A percentile compares a stretch with the other conserved stretches of the same genome.
Evolutionary conservation across 2,888 invertebrate genomes (phyloP).

Genomic region (Drosophila prostipennis): DNA sequence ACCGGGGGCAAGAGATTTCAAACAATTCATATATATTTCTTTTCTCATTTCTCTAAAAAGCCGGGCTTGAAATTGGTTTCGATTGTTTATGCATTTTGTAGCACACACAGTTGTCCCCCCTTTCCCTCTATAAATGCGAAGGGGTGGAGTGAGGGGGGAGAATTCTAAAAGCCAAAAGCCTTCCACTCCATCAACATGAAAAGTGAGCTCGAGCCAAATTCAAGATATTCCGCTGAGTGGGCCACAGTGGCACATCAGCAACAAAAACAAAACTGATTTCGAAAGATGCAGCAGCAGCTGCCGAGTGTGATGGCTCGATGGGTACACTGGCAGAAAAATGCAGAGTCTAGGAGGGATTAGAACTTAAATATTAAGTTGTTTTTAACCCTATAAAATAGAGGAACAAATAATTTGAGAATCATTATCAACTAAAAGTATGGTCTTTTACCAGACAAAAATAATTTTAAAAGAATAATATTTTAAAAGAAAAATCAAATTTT

Average conservation of each 20-base stretch:
- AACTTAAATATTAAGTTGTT: no score
- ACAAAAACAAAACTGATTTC: constrained; percentile 63
- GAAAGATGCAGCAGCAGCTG: constrained; percentile 43
- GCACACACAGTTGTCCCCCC: constrained; percentile 40
- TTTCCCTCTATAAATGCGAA: neutral
- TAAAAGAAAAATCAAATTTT: no score
- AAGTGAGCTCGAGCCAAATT: constrained; percentile 64
- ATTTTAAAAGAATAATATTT: no score
- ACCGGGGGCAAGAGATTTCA: constrained; percentile 59
- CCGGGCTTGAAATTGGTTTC: constrained; percentile 68
- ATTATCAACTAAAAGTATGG: no score
- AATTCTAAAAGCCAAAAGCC: constrained; percentile 52
- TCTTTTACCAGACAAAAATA: no score
- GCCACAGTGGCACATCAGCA: constrained; percentile 56
- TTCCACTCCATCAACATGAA: constrained; percentile 79
- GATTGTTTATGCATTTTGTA: constrained; percentile 78
- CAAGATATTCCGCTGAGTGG: constrained; percentile 53
- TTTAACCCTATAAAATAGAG: no score
- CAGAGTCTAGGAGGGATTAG: no score
- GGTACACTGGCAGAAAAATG: constrained; percentile 18
- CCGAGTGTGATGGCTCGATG: constrained; percentile 40
- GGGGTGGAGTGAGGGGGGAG: constrained; percentile 9
- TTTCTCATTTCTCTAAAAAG: constrained; percentile 30
- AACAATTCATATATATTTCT: constrained; percentile 40
- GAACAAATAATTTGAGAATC: no score